These are phyloP conservation scores for Hippolais icterina DNA, from an alignment of 2,113 vertebrate species.

Conservation along the genomic window DNA sequence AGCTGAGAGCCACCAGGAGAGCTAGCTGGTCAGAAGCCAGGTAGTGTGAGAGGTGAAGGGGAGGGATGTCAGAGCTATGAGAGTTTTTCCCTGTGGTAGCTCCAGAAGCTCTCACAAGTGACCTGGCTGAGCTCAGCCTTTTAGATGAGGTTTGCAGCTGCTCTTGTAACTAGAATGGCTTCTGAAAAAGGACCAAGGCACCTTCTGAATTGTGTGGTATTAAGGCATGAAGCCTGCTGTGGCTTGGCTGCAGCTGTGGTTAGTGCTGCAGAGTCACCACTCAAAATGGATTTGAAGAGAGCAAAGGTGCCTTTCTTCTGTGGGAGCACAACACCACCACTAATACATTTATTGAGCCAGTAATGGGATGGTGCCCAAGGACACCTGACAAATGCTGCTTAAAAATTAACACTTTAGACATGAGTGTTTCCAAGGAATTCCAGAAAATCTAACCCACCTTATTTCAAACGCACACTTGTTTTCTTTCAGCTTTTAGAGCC, in stretches of 20 bases:
- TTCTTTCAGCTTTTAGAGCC: neutral
- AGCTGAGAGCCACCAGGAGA: neutral
- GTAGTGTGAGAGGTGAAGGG: neutral
- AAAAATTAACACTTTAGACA: neutral
- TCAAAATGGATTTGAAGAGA: neutral
- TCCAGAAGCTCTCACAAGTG: neutral
- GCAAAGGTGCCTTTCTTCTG: neutral
- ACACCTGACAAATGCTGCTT: neutral
- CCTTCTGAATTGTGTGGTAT: fast-evolving
- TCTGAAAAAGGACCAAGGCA: neutral
- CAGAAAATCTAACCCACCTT: neutral
- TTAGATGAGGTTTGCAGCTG: neutral
- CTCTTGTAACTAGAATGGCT: neutral
- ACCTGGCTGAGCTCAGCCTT: neutral
- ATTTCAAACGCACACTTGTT: neutral
- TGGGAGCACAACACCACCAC: neutral
- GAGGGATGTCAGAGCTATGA: fast-evolving
- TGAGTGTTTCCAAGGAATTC: neutral
- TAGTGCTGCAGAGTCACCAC: neutral
- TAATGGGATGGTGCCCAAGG: neutral
- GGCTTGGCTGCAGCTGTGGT: neutral
- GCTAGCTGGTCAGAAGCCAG: neutral
- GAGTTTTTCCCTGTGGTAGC: neutral
- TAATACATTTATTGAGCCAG: neutral
- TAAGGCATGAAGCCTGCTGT: neutral